Percentiles rank a stretch among this genome's conserved stretches.
Evolutionary conservation across 2,113 vertebrate genomes (phyloP).

Genomic region (Ophthalmolycus amberensis): DNA sequence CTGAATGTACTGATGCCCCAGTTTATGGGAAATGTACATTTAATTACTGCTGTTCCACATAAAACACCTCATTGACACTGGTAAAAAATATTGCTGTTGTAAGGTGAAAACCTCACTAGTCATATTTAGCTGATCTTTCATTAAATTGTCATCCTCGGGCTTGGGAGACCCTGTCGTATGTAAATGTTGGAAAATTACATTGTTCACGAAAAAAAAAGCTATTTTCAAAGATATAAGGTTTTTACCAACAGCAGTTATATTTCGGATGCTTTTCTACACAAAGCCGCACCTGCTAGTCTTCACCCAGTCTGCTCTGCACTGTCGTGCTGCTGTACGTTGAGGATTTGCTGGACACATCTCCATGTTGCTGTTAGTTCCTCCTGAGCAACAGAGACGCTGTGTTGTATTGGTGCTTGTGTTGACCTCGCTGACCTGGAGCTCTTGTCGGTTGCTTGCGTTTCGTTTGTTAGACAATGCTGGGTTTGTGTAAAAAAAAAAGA

Average conservation of each 20-base stretch:
- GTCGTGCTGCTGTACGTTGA: constrained; percentile 33
- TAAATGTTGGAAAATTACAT: constrained; percentile 12
- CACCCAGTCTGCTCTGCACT: constrained; percentile 1
- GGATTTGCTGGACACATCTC: constrained; percentile 19
- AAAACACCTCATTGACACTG: constrained; percentile 41
- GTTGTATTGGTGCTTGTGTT: constrained; percentile 52
- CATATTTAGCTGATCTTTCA: constrained; percentile 1
- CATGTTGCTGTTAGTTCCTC: constrained; percentile 37
- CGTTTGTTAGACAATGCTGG: constrained; percentile 25
- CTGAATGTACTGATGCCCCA: constrained; percentile 41
- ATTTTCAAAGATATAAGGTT: constrained; percentile 60
- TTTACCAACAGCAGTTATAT: constrained; percentile 47
- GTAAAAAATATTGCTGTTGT: constrained; percentile 53
- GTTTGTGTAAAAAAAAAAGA: constrained; percentile 29
- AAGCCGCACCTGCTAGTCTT: constrained; percentile 19
- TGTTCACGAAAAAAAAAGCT: constrained; percentile 4
- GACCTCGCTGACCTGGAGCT: constrained; percentile 43
- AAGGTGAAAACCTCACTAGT: constrained; percentile 36
- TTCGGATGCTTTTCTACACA: constrained; percentile 47
- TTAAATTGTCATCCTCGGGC: neutral
- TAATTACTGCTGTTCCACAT: constrained; percentile 50
- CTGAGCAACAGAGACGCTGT: constrained; percentile 26
- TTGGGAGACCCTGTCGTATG: constrained; percentile 12
- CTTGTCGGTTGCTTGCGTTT: constrained; percentile 34
- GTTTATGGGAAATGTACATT: constrained; percentile 30